Conservation (phyloP, 2,113 vertebrate genomes). For the Rousettus leschenaultii region DNA sequence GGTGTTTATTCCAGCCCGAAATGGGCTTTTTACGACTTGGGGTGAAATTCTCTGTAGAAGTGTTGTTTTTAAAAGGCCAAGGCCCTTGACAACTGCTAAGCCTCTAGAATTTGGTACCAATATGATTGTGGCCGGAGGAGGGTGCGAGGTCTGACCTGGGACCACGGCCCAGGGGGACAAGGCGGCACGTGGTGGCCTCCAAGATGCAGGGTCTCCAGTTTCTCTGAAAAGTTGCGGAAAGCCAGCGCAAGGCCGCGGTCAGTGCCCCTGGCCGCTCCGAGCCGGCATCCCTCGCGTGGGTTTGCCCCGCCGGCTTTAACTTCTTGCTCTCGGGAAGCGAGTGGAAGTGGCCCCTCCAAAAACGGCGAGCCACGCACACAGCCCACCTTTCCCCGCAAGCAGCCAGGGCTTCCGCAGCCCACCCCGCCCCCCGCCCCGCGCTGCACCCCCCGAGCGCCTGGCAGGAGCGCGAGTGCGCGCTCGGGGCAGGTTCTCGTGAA, state of each 20-base stretch:
- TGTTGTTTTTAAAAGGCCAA: background rate
- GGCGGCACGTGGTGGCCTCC: accelerated
- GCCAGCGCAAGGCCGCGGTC: background rate
- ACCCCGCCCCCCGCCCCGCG: accelerated
- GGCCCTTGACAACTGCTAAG: accelerated
- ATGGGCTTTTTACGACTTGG: background rate
- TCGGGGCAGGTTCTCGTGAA: background rate
- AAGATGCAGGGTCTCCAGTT: accelerated
- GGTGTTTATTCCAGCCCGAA: background rate
- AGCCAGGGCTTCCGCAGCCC: background rate
- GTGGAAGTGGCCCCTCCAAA: too few species aligned
- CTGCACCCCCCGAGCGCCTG: accelerated
- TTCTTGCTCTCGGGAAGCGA: background rate
- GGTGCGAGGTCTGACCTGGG: background rate
- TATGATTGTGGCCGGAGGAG: too few species aligned
- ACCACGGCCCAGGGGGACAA: accelerated
- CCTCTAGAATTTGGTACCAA: background rate
- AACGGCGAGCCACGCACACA: accelerated
- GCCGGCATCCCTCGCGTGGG: accelerated
- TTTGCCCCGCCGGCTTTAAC: background rate
- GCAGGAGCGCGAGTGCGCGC: background rate
- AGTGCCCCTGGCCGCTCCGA: background rate
- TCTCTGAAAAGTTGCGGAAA: background rate
- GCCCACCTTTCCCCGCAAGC: accelerated
- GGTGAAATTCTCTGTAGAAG: background rate